Evolutionary conservation across 37 sponge, comb jelly and placozoan genomes (phyloP), one percentile per base, ranked within the genome.

Genomic region (Crambe crambe): DNA sequence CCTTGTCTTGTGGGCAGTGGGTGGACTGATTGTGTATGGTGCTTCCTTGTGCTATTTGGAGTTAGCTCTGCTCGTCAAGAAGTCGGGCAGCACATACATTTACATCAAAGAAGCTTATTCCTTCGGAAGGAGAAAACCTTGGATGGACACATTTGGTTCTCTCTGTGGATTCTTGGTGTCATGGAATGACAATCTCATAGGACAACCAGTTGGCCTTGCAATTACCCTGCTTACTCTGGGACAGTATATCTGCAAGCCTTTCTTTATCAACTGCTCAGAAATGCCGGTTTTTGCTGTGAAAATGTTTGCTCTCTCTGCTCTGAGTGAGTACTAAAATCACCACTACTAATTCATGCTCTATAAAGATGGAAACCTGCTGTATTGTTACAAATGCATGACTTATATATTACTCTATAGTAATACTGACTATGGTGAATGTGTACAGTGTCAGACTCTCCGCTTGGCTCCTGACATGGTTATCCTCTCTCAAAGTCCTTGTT

Each of bases 31-130:
- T n/a, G 87, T 89, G 25, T 35, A 85, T 2, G 61, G 61, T 3
- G 92, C 88, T 9, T 87, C 77, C 0, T 73, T 95, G 32, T 86
- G 86, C 57, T 91, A 86, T 71, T 34, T 70, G 66, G 95, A 95
- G 56, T 70, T 95, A 32, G 86, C 84, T 3, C 41, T 54, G 21
- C 54, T 93, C 3, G 42, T 89, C 6, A 75, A 51, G 76, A 81
- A 81, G 68, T 47, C 83, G 31, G 93, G 93, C 0, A 82, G 67
- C 38, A 89, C 84, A 26, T 85, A 82, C 47, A 62, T 74, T 0
- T 85, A 78, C 58, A 60, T 93, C 10, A 54, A 47, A 25, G 80
- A 85, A 80, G 89, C 73, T 2, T 91, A 77, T 69, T 75, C 75
- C 15, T 87, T 83, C 51, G 60, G 67, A 17, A 74, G 81, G 26